Percentiles rank a stretch among this genome's conserved stretches.
Conservation (phyloP, 2,113 vertebrate genomes). For the Ictidomys tridecemlineatus region DNA sequence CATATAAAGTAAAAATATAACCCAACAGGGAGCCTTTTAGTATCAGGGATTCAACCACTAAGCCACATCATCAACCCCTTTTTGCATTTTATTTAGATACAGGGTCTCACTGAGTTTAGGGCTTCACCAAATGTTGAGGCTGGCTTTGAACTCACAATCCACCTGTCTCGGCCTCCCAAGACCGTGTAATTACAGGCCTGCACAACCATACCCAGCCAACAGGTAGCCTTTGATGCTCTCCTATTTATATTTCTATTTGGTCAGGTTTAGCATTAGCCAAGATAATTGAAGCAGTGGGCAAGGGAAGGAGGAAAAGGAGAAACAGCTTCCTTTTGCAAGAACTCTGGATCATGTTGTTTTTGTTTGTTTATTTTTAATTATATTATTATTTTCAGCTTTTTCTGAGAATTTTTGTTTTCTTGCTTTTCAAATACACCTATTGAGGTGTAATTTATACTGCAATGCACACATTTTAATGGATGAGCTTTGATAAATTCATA, state of each 20-base stretch:
- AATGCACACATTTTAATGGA: not conserved
- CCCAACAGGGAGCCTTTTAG: too few species aligned
- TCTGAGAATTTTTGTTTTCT: not conserved
- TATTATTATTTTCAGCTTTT: not conserved
- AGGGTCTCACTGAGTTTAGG: too few species aligned
- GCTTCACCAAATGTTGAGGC: too few species aligned
- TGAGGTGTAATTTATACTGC: not conserved
- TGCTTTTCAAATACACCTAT: not conserved
- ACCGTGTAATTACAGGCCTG: too few species aligned
- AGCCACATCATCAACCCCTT: too few species aligned
- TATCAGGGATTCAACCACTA: too few species aligned
- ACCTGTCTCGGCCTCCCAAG: too few species aligned
- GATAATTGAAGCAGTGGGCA: not conserved
- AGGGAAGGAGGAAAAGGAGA: not conserved
- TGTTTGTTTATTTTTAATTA: too few species aligned
- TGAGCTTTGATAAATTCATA: not conserved
- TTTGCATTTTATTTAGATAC: too few species aligned
- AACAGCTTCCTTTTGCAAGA: too few species aligned
- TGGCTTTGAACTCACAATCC: too few species aligned
- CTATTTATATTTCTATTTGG: not conserved
- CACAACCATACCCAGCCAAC: too few species aligned
- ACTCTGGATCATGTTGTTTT: not conserved
- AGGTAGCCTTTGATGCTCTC: not conserved
- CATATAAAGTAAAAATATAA: not conserved
- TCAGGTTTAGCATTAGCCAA: not conserved